A percentile compares a stretch with the other conserved stretches of the same genome.
phyloP scores from a whole-genome alignment of 2,888 invertebrate species.

The Helicoverpa assulta region DNA sequence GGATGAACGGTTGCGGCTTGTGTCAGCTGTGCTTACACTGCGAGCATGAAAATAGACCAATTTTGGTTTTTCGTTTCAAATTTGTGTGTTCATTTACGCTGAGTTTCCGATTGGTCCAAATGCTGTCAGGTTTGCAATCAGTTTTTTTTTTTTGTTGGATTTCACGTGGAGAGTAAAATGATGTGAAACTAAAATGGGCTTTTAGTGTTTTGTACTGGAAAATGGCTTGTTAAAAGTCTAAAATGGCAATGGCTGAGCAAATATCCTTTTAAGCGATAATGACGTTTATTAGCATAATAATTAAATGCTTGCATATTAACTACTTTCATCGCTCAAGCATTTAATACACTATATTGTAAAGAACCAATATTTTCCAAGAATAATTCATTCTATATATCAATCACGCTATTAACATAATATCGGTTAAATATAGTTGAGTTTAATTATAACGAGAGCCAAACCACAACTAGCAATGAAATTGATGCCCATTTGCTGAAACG shows the following conservation, averaged over 20 bases:
- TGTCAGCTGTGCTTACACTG: conserved; percentile 58
- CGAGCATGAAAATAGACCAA: conserved; percentile 58
- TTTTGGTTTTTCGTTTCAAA: conserved; percentile 60
- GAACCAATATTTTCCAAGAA: not conserved
- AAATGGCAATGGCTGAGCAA: not conserved
- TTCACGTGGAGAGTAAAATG: conserved; percentile 27
- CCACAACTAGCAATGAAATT: too few relatives aligned
- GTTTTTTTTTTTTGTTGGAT: conserved; percentile 50
- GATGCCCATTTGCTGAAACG: too few relatives aligned
- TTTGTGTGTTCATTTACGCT: conserved; percentile 56
- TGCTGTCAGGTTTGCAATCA: conserved; percentile 52
- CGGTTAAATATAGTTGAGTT: too few relatives aligned
- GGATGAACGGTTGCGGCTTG: conserved; percentile 58
- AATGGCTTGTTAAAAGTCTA: conserved; percentile 11
- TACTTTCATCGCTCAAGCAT: not conserved
- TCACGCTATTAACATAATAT: not conserved
- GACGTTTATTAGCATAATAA: not conserved
- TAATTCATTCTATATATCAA: not conserved
- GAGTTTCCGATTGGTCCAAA: conserved; percentile 45
- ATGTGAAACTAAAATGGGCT: conserved; percentile 36
- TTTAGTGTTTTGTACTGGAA: conserved; percentile 29
- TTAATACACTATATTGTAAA: not conserved
- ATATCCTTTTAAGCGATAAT: not conserved
- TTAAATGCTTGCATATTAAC: not conserved
- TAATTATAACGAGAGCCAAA: too few relatives aligned